phyloP scores from a whole-genome alignment of 1,140 invertebrate genomes.

The Anastrepha ludens region DNA sequence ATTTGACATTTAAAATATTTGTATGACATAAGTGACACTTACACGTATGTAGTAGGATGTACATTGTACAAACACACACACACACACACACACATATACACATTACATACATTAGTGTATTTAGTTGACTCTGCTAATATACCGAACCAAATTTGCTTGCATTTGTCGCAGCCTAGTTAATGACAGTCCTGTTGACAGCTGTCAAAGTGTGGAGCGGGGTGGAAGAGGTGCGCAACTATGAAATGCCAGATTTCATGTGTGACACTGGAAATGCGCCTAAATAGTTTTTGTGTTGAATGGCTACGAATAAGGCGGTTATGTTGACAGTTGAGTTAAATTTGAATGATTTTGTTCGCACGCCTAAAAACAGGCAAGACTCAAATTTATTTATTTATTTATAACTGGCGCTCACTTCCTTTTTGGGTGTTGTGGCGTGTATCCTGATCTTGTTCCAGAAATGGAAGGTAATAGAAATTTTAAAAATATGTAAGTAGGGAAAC shows the following conservation, averaged over 20 bases:
- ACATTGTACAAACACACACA: no score
- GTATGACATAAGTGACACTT: conserved; percentile 45
- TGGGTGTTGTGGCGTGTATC: no score
- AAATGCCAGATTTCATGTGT: background rate
- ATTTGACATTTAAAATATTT: conserved; percentile 53
- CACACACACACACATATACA: no score
- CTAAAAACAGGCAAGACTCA: background rate
- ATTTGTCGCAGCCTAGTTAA: conserved; percentile 26
- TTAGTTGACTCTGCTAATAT: conserved; percentile 9
- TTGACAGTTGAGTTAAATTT: no score
- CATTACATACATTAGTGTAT: background rate
- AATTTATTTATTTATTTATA: no score
- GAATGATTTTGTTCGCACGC: background rate
- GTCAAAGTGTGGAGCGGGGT: conserved; percentile 16
- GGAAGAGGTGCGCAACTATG: background rate
- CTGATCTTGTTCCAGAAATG: no score
- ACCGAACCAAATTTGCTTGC: background rate
- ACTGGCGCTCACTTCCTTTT: no score
- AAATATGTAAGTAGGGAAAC: no score
- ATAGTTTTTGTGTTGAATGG: background rate
- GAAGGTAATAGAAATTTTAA: no score
- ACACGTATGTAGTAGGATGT: background rate
- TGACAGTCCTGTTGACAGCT: conserved; percentile 45
- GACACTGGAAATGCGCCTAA: background rate
- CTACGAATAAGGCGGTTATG: no score